Base-by-base conservation (phyloP, 2,113 vertebrate genomes). In the Siniperca knerii region DNA sequence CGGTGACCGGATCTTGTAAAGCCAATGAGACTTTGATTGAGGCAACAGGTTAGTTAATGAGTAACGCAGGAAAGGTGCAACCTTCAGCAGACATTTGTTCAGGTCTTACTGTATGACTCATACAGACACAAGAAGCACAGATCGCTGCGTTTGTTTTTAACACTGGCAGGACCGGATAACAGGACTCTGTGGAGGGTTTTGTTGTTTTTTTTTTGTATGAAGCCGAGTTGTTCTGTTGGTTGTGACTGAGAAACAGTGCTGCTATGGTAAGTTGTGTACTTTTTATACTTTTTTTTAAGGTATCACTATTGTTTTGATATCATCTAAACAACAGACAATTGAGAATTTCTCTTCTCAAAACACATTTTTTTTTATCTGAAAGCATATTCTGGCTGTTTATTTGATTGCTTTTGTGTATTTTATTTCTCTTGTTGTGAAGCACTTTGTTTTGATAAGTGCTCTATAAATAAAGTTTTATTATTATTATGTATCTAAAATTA, bases 181-280 rank as follows among this genome's bases (percentile, higher is more conserved):
- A 69, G 52, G 4, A 73, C 70, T 64, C 42, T 52, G 21, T 29
- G 68, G 83, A 76, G 23, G 58, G 3, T 37, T 37, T 37, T 37
- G 35, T 37, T 71, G 81, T 77, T n/a, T 0, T 52, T 52, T 54
- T 3, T 50, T 44, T 40, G 37, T 29, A 25, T 50, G 61, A 77
- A 57, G 71, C 55, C 68, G 66, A 58, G 25, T 48, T 55, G 15
- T 66, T 84, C 70, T 66, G 44, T 77, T 48, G 25, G 15, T 68
- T 87, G 40, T 66, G 83, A 71, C 33, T 60, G 50, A 83, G 40
- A 65, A 10, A 60, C 46, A 18, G 54, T 42, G 84, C 77, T 81
- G 61, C 65, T 8, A 96, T 96, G 95, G 95, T 96, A 48, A 92
- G 95, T 93, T 21, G 16, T n/a, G 61, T 2, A n/a, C 62, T 64